phyloP scores from a whole-genome alignment of 2,888 invertebrate genomes.

The Megaustenia siamemsis region DNA sequence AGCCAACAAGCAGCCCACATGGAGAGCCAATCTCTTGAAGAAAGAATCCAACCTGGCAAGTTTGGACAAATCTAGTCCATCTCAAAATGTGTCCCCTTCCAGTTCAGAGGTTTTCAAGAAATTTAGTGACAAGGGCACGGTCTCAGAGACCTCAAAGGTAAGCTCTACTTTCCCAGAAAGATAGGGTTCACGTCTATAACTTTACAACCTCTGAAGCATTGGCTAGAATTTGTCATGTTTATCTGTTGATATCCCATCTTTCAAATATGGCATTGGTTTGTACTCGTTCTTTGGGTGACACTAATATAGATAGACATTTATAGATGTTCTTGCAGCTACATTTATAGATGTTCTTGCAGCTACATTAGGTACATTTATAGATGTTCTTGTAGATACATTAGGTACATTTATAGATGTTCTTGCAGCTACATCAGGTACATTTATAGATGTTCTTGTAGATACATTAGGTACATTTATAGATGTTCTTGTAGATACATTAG shows the following conservation, averaged over 20 bases:
- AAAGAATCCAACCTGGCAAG: constrained; percentile 71
- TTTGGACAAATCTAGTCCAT: constrained; percentile 64
- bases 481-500: neutral
- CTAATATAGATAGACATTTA: too few species aligned
- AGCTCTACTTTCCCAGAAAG: too few species aligned
- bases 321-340: neutral
- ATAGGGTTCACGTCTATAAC: too few species aligned
- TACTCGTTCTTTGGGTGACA: too few species aligned
- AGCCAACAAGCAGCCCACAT: constrained; percentile 55
- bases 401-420: neutral
- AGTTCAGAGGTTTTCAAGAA: constrained; percentile 34
- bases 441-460: neutral
- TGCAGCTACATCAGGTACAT: neutral
- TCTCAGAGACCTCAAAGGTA: constrained; percentile 39
- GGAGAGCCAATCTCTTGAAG: constrained; percentile 65
- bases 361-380: neutral
- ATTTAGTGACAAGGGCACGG: constrained; percentile 1
- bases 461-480: neutral
- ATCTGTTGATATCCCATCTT: too few species aligned
- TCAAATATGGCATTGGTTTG: too few species aligned
- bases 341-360: neutral
- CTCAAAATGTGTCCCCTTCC: constrained; percentile 2
- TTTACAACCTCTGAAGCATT: too few species aligned
- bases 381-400: neutral
- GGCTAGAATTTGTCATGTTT: too few species aligned